These are phyloP conservation scores for Varanus komodoensis DNA, from an alignment of 2,113 vertebrate species.

Conservation along the genomic window DNA sequence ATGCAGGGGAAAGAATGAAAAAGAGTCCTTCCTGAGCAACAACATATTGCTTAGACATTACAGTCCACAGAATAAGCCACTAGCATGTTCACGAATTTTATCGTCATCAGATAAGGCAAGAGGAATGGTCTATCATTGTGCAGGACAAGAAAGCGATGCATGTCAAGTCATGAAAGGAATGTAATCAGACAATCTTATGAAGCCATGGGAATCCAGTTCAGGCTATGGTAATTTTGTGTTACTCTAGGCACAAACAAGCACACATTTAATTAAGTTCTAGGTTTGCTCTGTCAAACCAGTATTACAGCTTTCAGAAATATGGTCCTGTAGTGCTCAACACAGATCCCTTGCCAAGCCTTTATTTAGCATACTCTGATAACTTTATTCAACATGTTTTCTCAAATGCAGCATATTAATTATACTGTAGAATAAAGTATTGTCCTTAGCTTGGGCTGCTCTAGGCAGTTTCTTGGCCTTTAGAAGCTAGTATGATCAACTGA, in stretches of 20 bases:
- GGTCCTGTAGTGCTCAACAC: fast-evolving
- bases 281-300: constrained; percentile 41
- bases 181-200: not conserved
- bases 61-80: not conserved
- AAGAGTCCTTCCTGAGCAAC: not conserved
- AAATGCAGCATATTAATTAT: not conserved
- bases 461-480: not conserved
- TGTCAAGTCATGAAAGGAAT: not conserved
- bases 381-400: not conserved
- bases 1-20: not conserved
- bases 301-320: constrained; percentile 11
- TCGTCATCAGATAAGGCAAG: not conserved
- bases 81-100: not conserved
- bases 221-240: not conserved
- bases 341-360: not conserved
- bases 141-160: not conserved
- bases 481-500: not conserved
- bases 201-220: fast-evolving
- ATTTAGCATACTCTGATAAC: not conserved
- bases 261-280: not conserved
- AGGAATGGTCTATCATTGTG: not conserved
- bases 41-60: not conserved
- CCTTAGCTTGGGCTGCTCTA: not conserved
- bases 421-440: not conserved
- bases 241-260: not conserved